Conservation (phyloP, 2,113 vertebrate species). For the Vireo altiloquus region DNA sequence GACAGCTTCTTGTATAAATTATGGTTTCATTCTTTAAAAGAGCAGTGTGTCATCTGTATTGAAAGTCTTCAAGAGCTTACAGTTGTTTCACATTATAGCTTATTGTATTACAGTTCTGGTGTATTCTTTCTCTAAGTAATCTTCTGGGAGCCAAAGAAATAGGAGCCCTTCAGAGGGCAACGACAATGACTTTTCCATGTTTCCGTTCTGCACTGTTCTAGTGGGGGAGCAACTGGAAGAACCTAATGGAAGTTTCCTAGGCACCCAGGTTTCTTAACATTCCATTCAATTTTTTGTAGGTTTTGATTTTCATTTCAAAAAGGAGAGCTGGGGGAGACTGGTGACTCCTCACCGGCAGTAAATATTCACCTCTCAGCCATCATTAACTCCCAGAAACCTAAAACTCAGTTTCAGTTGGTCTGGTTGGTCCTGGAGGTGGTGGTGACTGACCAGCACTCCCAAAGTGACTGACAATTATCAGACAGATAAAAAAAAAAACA, state of each 20-base stretch:
- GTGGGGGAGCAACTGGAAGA: neutral
- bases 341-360: neutral
- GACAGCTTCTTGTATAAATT: slow-evolving; percentile 41
- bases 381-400: neutral
- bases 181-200: slow-evolving; percentile 44
- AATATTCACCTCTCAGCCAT: neutral
- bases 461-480: neutral
- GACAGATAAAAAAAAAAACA: neutral
- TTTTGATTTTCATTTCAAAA: neutral
- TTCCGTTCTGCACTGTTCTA: neutral
- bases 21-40: slow-evolving; percentile 33
- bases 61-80: slow-evolving; percentile 32
- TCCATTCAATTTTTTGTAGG: neutral
- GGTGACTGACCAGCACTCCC: neutral
- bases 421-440: neutral
- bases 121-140: slow-evolving; percentile 52
- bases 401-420: neutral
- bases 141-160: slow-evolving; percentile 47
- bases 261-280: neutral
- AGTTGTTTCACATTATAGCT: slow-evolving; percentile 66
- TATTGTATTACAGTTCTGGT: slow-evolving; percentile 53
- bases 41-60: slow-evolving; percentile 13
- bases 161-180: neutral
- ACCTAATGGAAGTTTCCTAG: neutral
- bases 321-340: neutral